phyloP scores from a whole-genome alignment of 53 echinoderm and acorn worm species.

The Temnopleurus reevesii region DNA sequence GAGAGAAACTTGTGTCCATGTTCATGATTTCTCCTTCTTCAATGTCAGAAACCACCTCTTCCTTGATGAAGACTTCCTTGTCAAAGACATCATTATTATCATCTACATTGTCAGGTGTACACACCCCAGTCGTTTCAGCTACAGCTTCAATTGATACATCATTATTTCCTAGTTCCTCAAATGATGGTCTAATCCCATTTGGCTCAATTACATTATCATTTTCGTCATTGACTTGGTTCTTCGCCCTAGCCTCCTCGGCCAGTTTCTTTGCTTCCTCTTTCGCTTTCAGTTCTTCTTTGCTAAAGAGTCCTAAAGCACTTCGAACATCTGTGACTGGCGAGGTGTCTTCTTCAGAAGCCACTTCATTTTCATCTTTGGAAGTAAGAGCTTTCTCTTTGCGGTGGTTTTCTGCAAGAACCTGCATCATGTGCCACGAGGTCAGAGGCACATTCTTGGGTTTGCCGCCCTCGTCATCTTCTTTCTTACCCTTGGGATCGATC shows the following conservation, averaged over 20 bases:
- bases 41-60: background rate
- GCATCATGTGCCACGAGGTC: conserved; percentile 41
- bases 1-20: background rate
- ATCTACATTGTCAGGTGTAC: background rate
- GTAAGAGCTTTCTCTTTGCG: conserved; percentile 6
- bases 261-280: conserved; percentile 17
- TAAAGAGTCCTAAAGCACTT: conserved; percentile 37
- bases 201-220: background rate
- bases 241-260: background rate
- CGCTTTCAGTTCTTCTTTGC: conserved; percentile 42
- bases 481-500: background rate
- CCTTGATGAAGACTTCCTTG: background rate
- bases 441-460: background rate
- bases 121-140: background rate
- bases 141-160: background rate
- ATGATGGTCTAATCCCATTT: background rate
- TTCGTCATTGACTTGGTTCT: background rate
- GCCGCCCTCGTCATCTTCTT: background rate
- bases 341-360: background rate
- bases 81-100: no score
- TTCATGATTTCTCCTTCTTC: conserved; percentile 19
- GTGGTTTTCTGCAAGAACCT: conserved; percentile 19
- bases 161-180: background rate
- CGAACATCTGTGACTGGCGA: background rate
- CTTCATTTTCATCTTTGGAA: background rate